Conservation (phyloP, 2,888 invertebrate species). For the Tanytarsus gracilentus region DNA sequence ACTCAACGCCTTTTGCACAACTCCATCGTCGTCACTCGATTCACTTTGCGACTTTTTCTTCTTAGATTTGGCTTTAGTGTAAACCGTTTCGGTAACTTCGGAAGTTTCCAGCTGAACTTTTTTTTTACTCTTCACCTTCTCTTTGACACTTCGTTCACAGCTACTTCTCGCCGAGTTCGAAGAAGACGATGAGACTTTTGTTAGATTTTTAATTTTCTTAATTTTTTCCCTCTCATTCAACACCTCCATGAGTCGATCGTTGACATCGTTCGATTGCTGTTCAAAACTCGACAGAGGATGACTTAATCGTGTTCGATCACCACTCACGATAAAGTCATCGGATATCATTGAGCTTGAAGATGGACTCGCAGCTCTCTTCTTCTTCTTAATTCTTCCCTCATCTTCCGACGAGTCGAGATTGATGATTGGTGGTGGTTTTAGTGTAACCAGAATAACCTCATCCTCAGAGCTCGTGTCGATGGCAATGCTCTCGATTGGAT, state of each 20-base stretch:
- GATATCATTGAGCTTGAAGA: slow-evolving; percentile 38
- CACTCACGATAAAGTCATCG: slow-evolving; percentile 42
- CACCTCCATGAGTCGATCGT: background rate
- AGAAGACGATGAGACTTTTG: slow-evolving; percentile 16
- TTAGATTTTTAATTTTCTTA: background rate
- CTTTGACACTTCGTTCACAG: background rate
- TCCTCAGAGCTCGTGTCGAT: slow-evolving; percentile 28
- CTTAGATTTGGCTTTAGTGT: background rate
- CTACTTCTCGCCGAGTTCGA: slow-evolving; percentile 18
- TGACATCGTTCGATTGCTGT: background rate
- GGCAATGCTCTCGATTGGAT: background rate
- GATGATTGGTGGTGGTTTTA: slow-evolving; percentile 37
- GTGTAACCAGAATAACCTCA: slow-evolving; percentile 37
- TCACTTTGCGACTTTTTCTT: background rate
- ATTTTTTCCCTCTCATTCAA: background rate
- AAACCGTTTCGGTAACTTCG: background rate
- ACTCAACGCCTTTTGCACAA: background rate
- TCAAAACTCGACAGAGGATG: background rate
- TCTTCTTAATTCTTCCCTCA: slow-evolving; percentile 3
- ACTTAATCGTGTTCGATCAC: slow-evolving; percentile 37
- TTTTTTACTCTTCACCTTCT: background rate
- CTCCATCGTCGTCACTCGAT: slow-evolving; percentile 1
- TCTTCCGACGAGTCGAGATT: slow-evolving; percentile 38
- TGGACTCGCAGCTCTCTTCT: slow-evolving; percentile 18
- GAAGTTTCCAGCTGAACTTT: background rate